A percentile compares a stretch with the other conserved stretches of the same genome.
phyloP scores from a whole-genome alignment of 2,113 vertebrate genomes.

The Castor canadensis region DNA sequence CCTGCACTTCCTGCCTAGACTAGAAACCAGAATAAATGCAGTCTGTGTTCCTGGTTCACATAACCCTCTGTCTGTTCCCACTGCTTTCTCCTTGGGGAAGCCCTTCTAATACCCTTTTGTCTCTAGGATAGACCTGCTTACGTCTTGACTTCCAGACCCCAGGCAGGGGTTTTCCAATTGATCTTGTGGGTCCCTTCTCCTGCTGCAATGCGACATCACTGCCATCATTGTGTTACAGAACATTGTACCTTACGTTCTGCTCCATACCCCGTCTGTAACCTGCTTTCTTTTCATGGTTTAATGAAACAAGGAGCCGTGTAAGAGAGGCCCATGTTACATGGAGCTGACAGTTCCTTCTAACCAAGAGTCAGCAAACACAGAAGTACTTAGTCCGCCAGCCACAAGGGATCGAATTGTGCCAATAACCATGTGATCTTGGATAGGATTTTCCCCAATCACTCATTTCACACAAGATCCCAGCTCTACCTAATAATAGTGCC shows the following conservation, averaged over 20 bases:
- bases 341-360: neutral
- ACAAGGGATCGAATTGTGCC: neutral
- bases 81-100: neutral
- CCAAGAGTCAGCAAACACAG: too few relatives aligned
- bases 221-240: too few relatives aligned
- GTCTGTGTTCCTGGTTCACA: accelerated
- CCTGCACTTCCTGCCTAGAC: accelerated
- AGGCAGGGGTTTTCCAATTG: too few relatives aligned
- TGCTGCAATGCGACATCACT: accelerated
- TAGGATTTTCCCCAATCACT: neutral
- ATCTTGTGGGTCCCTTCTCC: neutral
- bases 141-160: neutral
- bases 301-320: too few relatives aligned
- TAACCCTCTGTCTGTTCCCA: accelerated
- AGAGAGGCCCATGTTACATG: accelerated
- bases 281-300: neutral
- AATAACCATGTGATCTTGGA: neutral
- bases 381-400: neutral
- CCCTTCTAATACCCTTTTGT: neutral
- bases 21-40: accelerated
- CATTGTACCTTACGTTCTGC: neutral
- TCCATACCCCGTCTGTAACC: neutral
- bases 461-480: neutral
- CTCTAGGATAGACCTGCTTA: accelerated
- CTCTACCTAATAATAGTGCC: too few relatives aligned